Percentiles rank a stretch among this genome's conserved stretches.
These are phyloP conservation scores for Microctonus brassicae DNA, from an alignment of 2,888 invertebrate genomes.

Conservation along the genomic window DNA sequence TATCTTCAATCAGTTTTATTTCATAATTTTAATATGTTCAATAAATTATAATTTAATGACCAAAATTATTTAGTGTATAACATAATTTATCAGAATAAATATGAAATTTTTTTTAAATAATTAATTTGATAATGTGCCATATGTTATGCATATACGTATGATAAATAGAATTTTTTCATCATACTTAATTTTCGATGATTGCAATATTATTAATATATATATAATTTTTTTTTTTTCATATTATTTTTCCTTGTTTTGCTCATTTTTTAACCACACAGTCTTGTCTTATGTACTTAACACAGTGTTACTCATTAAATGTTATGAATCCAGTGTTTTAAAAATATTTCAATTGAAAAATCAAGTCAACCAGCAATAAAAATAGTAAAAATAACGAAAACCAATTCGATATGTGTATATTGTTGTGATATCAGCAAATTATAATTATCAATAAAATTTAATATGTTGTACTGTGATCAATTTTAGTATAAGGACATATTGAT, in stretches of 20 bases:
- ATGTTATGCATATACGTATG: too few relatives aligned
- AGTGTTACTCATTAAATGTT: background rate
- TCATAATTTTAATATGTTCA: background rate
- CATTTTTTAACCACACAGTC: background rate
- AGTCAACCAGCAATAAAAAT: constrained; percentile 19
- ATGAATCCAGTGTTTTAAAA: constrained; percentile 1
- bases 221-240: background rate
- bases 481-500: constrained; percentile 70
- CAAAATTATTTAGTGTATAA: background rate
- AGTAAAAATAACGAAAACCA: constrained; percentile 24
- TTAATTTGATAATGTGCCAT: background rate
- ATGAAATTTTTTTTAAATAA: background rate
- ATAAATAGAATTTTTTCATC: background rate
- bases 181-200: background rate
- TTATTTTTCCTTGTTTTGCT: background rate
- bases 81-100: too few relatives aligned
- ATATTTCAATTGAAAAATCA: too few relatives aligned
- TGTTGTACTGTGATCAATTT: constrained; percentile 55
- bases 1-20: background rate
- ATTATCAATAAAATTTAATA: constrained; percentile 27
- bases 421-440: background rate
- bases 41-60: background rate
- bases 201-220: background rate
- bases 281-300: background rate
- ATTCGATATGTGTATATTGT: background rate